Evolutionary conservation across 2,888 invertebrate species (phyloP).

Genomic region (Neoscelio sp.): DNA sequence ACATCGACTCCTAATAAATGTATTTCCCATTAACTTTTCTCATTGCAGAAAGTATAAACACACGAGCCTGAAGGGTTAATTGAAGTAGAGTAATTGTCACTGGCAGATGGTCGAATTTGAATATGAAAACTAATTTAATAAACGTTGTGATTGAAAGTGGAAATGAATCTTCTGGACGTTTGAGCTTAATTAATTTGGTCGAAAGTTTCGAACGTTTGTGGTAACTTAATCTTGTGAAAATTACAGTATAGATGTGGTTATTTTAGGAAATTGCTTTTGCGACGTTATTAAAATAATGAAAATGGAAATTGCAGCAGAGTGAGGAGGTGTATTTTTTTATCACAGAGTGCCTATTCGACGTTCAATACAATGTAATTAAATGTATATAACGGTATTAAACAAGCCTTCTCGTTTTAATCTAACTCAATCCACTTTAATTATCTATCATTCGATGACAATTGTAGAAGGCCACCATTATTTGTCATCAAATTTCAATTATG

Average conservation of each 20-base stretch:
- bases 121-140: constrained; percentile 33
- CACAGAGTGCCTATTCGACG: too few species aligned
- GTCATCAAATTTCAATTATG: too few species aligned
- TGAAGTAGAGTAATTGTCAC: background rate
- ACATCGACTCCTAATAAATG: too few species aligned
- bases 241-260: background rate
- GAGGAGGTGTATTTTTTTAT: background rate
- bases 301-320: constrained; percentile 1
- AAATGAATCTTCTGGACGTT: constrained; percentile 34
- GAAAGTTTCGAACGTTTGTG: constrained; percentile 33
- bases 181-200: constrained; percentile 40
- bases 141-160: constrained; percentile 34
- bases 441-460: background rate
- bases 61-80: too few species aligned
- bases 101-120: constrained; percentile 19
- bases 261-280: constrained; percentile 35
- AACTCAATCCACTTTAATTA: too few species aligned
- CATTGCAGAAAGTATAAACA: too few species aligned
- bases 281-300: constrained; percentile 51
- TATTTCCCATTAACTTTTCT: too few species aligned
- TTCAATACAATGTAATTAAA: too few species aligned
- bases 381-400: too few species aligned
- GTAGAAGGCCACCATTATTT: too few species aligned
- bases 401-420: too few species aligned
- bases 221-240: constrained; percentile 53